Base-by-base conservation (phyloP, 2,888 invertebrate species). In the Megastigmus dorsalis region DNA sequence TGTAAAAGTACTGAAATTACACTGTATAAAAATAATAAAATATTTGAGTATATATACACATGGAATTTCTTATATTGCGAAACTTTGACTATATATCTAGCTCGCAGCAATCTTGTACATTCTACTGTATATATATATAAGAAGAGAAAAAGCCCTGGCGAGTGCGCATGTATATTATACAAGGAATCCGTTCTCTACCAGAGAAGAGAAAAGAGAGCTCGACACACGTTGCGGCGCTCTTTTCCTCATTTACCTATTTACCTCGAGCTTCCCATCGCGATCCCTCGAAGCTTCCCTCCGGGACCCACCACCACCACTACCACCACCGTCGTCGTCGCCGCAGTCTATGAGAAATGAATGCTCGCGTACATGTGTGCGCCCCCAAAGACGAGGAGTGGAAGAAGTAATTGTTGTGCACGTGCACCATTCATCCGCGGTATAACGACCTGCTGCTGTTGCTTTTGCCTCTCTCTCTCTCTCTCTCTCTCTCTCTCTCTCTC, bases 381-480 rank as follows among this genome's bases (percentile, higher is more conserved):
- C 71, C 54, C 74, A 59, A 52, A 68, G 62, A 62, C 54, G 67
- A 71, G 57, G 65, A 62, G 55, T 65, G 63, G 69, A 73, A 75
- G 60, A 60, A 50, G 68, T 72, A 75, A 72, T 71, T 75, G 70
- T 66, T 71, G 74, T 55, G 67, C 69, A 68, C 74, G 67, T 71
- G 74, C 76, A 38, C 66, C 52, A 76, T 76, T 72, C 75, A 68
- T 76, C 62, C 67, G 62, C 75, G 60, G 23, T 30, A 59, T 75
- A 75, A 75, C 66, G 70, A 75, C 70, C 70, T 52, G 30, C 67
- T 9, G n/a, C 7, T 26, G 20, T n/a, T 38, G 15, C 54, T 30
- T 30, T 30, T n/a, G 48, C 55, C n/a, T n/a, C n/a, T n/a, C n/a
- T n/a, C n/a, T n/a, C n/a, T n/a, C n/a, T n/a, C n/a, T n/a, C n/a